Percentiles rank a stretch among this genome's conserved stretches.
These are phyloP conservation scores for Carcharodon carcharias DNA, from an alignment of 2,797 vertebrate species.

Conservation along the genomic window DNA sequence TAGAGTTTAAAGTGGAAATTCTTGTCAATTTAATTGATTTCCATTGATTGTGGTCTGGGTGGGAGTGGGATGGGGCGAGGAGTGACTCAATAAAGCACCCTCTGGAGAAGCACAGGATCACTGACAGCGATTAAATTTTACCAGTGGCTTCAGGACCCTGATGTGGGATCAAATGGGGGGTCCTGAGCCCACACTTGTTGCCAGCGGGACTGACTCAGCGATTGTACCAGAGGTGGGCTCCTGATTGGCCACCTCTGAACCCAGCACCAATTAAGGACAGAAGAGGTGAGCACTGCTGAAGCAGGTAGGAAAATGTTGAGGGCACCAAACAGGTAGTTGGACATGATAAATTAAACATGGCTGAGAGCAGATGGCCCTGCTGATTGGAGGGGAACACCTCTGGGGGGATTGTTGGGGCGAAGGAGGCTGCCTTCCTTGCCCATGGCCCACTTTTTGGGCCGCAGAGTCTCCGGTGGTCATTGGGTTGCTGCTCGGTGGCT, in stretches of 20 bases:
- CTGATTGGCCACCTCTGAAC: not conserved
- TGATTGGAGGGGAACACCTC: not conserved
- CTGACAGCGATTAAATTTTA: not conserved
- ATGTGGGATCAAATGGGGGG: too few species aligned
- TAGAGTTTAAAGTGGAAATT: not conserved
- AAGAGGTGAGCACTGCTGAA: too few species aligned
- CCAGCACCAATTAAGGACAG: not conserved
- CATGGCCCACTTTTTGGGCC: too few species aligned
- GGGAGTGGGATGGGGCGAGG: too few species aligned
- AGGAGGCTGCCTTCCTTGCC: not conserved
- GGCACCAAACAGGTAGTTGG: not conserved
- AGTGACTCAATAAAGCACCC: too few species aligned
- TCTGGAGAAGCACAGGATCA: not conserved
- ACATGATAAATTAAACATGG: not conserved
- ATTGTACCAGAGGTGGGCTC: not conserved
- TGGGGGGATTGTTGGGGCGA: not conserved
- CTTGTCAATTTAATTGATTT: not conserved
- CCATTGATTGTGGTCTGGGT: not conserved
- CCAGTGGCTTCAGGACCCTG: not conserved
- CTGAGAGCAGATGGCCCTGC: not conserved
- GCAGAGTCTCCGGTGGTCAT: not conserved
- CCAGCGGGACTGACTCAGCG: not conserved
- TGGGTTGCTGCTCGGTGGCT: too few species aligned
- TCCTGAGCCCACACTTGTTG: not conserved
- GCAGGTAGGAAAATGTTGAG: not conserved